Evolutionary conservation across 2,888 invertebrate genomes (phyloP).

Genomic region (Ctenicera cuprea): DNA sequence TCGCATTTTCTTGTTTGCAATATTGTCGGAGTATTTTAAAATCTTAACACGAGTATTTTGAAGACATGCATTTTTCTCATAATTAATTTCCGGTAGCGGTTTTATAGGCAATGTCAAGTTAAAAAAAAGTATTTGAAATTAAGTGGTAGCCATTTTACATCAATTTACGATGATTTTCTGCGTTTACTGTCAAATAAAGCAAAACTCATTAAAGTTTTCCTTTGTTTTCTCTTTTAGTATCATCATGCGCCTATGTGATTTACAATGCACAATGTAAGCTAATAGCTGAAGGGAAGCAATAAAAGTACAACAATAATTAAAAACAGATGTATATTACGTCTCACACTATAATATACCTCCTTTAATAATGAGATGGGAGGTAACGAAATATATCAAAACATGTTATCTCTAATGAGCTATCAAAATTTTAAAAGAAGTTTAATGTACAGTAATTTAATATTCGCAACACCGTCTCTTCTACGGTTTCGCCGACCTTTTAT

Average conservation of each 20-base stretch:
- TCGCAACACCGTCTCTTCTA: slow-evolving; percentile 23
- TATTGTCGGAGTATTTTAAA: too few relatives aligned
- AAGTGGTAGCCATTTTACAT: neutral
- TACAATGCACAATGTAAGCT: slow-evolving; percentile 18
- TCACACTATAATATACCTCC: slow-evolving; percentile 26
- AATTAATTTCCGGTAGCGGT: too few relatives aligned
- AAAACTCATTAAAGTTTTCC: slow-evolving; percentile 18
- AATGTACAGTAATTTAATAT: slow-evolving; percentile 31
- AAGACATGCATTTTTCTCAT: too few relatives aligned
- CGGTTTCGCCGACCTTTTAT: slow-evolving; percentile 30
- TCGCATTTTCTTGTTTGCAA: too few relatives aligned
- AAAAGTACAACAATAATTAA: slow-evolving; percentile 42
- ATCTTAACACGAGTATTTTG: too few relatives aligned
- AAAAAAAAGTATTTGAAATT: too few relatives aligned
- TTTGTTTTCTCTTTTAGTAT: slow-evolving; percentile 16
- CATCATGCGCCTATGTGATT: neutral
- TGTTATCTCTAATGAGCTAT: slow-evolving; percentile 47
- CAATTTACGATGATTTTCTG: slow-evolving; percentile 1
- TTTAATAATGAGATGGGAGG: slow-evolving; percentile 40
- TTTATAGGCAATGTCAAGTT: too few relatives aligned
- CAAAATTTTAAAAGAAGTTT: slow-evolving; percentile 39
- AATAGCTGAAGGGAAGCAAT: slow-evolving; percentile 33
- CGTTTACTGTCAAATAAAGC: slow-evolving; percentile 11
- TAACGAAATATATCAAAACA: slow-evolving; percentile 40
- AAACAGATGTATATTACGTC: slow-evolving; percentile 35